Conservation (phyloP, 2,797 vertebrate genomes). For the Trachurus trachurus region DNA sequence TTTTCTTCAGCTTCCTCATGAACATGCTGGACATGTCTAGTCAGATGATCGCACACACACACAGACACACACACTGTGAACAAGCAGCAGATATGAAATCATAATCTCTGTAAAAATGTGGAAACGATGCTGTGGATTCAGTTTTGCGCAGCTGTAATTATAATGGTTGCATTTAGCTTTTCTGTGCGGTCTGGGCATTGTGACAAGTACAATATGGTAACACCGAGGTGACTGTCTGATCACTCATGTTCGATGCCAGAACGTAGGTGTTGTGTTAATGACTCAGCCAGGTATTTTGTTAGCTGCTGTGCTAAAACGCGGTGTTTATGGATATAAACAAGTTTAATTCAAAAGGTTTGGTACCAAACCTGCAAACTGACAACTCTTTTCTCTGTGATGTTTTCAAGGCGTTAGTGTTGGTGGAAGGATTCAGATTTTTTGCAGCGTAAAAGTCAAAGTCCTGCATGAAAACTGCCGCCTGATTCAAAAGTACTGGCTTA, state of each 20-base stretch:
- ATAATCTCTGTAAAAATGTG: not conserved
- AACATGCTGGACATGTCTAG: not conserved
- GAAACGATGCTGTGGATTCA: not conserved
- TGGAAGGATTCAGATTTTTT: not conserved
- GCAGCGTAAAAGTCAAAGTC: too few relatives aligned
- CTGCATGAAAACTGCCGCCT: too few relatives aligned
- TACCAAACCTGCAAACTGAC: too few relatives aligned
- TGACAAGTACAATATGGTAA: not conserved
- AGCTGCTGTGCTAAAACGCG: not conserved
- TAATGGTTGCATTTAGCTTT: too few relatives aligned
- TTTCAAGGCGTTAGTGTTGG: not conserved
- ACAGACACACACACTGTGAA: not conserved
- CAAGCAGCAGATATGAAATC: not conserved
- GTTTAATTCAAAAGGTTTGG: not conserved
- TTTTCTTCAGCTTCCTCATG: not conserved
- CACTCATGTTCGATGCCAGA: not conserved
- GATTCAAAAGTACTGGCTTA: too few relatives aligned
- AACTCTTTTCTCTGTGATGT: too few relatives aligned
- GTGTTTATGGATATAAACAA: not conserved
- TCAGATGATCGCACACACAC: not conserved
- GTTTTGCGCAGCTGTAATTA: not conserved
- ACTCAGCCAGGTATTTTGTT: not conserved
- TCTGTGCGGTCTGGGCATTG: not conserved
- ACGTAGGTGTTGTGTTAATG: not conserved
- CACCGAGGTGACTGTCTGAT: not conserved